Conservation (phyloP, 2,113 vertebrate genomes). For the Myotis lucifugus region DNA sequence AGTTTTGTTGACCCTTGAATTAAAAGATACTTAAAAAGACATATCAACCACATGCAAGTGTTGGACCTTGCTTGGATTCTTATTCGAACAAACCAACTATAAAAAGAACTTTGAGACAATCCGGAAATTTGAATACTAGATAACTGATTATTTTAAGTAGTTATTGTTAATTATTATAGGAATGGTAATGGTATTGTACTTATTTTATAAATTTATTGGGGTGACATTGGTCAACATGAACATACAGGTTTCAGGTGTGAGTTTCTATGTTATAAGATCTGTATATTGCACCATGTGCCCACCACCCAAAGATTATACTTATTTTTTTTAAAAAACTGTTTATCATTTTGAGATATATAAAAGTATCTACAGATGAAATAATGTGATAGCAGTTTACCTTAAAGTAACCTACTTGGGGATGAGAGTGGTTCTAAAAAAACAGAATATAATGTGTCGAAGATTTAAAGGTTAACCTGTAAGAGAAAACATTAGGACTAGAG, state of each 20-base stretch:
- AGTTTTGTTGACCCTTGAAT: neutral
- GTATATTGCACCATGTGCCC: too few relatives aligned
- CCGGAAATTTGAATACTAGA: neutral
- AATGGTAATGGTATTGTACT: neutral
- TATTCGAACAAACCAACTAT: neutral
- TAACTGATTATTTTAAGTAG: neutral
- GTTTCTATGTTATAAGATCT: too few relatives aligned
- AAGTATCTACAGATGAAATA: slow-evolving; percentile 5
- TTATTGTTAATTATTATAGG: neutral
- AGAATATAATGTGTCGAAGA: slow-evolving; percentile 31
- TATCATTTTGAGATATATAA: neutral
- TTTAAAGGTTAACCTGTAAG: slow-evolving; percentile 5
- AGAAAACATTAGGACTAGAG: neutral
- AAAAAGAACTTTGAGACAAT: neutral
- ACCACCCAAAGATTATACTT: too few relatives aligned
- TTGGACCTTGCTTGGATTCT: slow-evolving; percentile 8
- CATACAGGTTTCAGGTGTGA: too few relatives aligned
- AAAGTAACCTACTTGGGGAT: neutral
- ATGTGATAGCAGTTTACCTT: slow-evolving; percentile 13
- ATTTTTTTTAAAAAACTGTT: slow-evolving; percentile 25
- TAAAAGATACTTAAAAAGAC: slow-evolving; percentile 20
- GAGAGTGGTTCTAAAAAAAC: slow-evolving; percentile 15
- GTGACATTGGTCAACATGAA: too few relatives aligned
- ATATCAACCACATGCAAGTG: neutral
- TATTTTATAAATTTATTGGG: neutral